These are phyloP conservation scores for Apotomis capreana DNA, from an alignment of 2,888 invertebrate species.

Conservation along the genomic window DNA sequence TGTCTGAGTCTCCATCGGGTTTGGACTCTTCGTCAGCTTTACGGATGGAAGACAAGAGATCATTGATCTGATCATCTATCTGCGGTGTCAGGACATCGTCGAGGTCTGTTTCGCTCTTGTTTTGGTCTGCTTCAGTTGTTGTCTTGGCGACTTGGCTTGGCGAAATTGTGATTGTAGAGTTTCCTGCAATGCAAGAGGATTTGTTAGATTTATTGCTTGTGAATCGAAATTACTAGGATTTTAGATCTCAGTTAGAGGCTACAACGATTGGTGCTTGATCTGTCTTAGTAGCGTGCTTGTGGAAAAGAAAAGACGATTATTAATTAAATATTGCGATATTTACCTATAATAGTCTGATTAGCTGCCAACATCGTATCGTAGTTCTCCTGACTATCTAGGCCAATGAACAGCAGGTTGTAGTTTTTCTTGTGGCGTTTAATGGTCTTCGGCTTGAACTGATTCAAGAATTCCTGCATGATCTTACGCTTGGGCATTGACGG, in stretches of 20 bases:
- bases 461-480: conserved; percentile 65
- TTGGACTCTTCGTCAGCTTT: conserved; percentile 50
- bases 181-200: conserved; percentile 51
- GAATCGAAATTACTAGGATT: not conserved
- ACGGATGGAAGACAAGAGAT: conserved; percentile 61
- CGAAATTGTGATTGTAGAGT: conserved; percentile 49
- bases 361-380: conserved; percentile 60
- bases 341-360: conserved; percentile 63
- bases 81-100: conserved; percentile 41
- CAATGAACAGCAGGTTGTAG: conserved; percentile 66
- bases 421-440: conserved; percentile 70
- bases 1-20: not conserved
- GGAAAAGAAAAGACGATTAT: too few species aligned
- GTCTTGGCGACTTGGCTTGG: conserved; percentile 44
- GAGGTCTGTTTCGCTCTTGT: conserved; percentile 26
- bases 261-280: too few species aligned
- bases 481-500: conserved; percentile 64
- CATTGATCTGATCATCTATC: conserved; percentile 63
- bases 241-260: not conserved
- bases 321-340: conserved; percentile 10
- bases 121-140: conserved; percentile 15
- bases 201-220: not conserved
- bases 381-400: conserved; percentile 59
- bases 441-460: conserved; percentile 59
- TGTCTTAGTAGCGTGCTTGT: too few species aligned